Conservation (phyloP, 2,797 vertebrate genomes). For the Poeciliopsis infans region DNA sequence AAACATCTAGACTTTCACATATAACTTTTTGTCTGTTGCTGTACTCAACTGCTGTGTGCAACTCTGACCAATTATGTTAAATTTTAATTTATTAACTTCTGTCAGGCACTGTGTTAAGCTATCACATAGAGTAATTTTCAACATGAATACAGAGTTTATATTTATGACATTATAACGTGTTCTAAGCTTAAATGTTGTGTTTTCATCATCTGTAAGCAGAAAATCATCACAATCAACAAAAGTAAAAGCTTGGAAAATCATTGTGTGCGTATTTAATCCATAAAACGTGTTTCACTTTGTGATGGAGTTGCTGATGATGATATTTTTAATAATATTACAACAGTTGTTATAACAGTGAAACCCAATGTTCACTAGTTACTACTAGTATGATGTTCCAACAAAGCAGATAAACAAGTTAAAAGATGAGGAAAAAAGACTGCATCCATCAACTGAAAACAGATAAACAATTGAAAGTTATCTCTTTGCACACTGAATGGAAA, state of each 20-base stretch:
- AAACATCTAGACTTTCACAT: background rate
- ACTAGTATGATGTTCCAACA: background rate
- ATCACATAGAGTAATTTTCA: background rate
- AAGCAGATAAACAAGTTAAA: background rate
- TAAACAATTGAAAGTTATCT: background rate
- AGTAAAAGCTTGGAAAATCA: background rate
- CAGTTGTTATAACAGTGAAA: background rate
- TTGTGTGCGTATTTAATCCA: background rate
- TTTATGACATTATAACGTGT: background rate
- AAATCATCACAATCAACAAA: background rate
- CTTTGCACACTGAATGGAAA: background rate
- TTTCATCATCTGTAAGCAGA: background rate
- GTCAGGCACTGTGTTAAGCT: background rate
- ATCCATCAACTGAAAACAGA: background rate
- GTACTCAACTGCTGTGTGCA: background rate
- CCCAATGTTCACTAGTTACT: background rate
- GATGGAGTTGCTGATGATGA: background rate
- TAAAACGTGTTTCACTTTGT: background rate
- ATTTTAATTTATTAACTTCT: background rate
- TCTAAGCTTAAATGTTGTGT: background rate
- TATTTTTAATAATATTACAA: background rate
- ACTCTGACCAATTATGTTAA: background rate
- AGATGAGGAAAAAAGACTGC: background rate
- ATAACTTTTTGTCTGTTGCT: background rate
- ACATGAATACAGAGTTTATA: background rate